Base-by-base conservation (phyloP, 2,113 vertebrate genomes). In the Centropristis striata region DNA sequence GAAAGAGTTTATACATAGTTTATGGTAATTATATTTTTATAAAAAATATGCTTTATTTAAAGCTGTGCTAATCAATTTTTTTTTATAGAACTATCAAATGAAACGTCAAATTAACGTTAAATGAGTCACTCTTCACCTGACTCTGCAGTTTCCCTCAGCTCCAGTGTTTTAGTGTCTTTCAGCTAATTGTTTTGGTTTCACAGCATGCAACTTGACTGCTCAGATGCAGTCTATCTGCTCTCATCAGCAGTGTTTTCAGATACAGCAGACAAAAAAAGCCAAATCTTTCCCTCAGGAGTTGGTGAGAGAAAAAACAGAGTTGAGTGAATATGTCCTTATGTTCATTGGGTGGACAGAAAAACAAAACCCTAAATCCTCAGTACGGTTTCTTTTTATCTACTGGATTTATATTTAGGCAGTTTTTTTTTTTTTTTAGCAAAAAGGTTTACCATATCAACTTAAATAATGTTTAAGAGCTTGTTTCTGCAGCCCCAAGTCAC, bases 381-480 rank as follows among this genome's bases (percentile, higher is more conserved):
- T 32, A 32, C 32, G 3, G 32, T 27, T 65, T 23, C 11, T 50
- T 4, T 4, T 14, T 18, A 32, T 23, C 53, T 32, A 14, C 32
- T 23, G 14, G 28, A 23, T 36, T 46, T 37, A 4, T 51, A 8
- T 28, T 4, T 14, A 4, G 14, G 1, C 16, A 5, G 13, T 21
- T n/a, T n/a, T n/a, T n/a, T n/a, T n/a, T n/a, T n/a, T n/a, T n/a
- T 63, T 15, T 8, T 20, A 4, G 20, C 39, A 5, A 12, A 44
- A 1, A 4, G 1, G 16, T 21, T 50, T 0, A 0, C 12, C 18
- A 37, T 15, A 36, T 21, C 0, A 15, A 21, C 8, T 9, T 5
- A n/a, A n/a, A n/a, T n/a, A n/a, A n/a, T n/a, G 13, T n/a, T 32
- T 54, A 12, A 9, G 16, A 44, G 23, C 11, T 27, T 37, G 18